Conservation (phyloP, 2,113 vertebrate genomes). For the Marcusenius ussheri region DNA sequence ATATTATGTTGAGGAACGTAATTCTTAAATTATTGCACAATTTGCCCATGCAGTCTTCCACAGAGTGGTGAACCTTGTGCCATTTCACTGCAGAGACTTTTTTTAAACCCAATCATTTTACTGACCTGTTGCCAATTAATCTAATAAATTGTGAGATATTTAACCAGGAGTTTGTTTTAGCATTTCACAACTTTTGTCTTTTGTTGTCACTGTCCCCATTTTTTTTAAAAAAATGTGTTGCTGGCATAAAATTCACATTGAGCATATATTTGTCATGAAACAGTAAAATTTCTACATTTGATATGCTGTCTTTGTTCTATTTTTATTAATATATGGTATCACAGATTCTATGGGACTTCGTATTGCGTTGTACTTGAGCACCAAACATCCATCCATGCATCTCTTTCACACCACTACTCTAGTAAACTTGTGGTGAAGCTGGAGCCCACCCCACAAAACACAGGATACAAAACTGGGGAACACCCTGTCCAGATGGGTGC, state of each 20-base stretch:
- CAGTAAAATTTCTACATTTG: not conserved
- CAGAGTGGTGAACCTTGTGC: not conserved
- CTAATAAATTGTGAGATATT: too few species aligned
- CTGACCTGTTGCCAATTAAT: too few species aligned
- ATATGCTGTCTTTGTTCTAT: not conserved
- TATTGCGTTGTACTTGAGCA: not conserved
- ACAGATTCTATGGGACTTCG: not conserved
- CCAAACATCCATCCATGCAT: not conserved
- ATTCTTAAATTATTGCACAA: not conserved
- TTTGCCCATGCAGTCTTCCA: too few species aligned
- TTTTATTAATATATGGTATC: not conserved
- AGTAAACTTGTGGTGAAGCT: not conserved
- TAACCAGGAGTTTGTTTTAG: too few species aligned
- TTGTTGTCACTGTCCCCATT: too few species aligned
- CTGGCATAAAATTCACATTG: too few species aligned
- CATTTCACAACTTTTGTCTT: too few species aligned
- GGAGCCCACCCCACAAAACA: not conserved
- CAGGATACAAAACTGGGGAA: not conserved
- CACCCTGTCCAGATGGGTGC: too few species aligned
- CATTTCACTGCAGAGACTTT: not conserved
- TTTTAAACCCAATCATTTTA: too few species aligned
- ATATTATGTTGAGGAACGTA: not conserved
- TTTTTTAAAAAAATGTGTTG: too few species aligned
- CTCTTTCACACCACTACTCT: not conserved
- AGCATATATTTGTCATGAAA: too few species aligned